These are phyloP conservation scores for Calliopsis andreniformis DNA, from an alignment of 1,140 invertebrate species.

Conservation along the genomic window DNA sequence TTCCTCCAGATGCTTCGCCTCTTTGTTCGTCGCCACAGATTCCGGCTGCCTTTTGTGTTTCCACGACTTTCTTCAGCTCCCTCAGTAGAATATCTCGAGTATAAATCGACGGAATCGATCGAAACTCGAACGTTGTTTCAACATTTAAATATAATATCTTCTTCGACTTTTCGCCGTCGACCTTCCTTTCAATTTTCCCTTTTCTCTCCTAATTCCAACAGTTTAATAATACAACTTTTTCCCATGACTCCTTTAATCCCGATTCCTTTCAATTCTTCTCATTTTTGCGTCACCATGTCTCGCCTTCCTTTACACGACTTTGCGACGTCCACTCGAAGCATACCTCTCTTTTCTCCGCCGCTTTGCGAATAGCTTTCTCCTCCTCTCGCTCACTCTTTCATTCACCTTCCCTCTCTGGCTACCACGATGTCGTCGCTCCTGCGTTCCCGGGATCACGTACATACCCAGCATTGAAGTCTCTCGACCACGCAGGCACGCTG, in stretches of 20 bases:
- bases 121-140: no score
- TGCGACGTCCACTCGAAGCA: background rate
- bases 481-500: slow-evolving; percentile 31
- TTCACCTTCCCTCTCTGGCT: background rate
- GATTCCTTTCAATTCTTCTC: no score
- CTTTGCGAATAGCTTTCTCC: background rate
- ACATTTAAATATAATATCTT: no score
- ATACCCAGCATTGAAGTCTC: slow-evolving; percentile 62
- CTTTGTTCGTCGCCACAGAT: slow-evolving; percentile 42
- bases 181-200: no score
- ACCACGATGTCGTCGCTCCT: slow-evolving; percentile 43
- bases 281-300: background rate
- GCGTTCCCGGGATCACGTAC: slow-evolving; percentile 49
- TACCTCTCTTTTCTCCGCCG: background rate
- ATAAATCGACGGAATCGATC: background rate
- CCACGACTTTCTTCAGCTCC: slow-evolving; percentile 3
- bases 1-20: background rate
- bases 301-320: background rate
- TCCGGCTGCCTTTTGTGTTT: slow-evolving; percentile 32
- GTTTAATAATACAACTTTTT: no score
- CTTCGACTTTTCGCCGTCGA: no score
- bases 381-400: background rate
- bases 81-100: no score
- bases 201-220: no score
- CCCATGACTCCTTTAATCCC: no score